Conservation (phyloP, 2,888 invertebrate genomes). For the Drosophila quinaria region DNA sequence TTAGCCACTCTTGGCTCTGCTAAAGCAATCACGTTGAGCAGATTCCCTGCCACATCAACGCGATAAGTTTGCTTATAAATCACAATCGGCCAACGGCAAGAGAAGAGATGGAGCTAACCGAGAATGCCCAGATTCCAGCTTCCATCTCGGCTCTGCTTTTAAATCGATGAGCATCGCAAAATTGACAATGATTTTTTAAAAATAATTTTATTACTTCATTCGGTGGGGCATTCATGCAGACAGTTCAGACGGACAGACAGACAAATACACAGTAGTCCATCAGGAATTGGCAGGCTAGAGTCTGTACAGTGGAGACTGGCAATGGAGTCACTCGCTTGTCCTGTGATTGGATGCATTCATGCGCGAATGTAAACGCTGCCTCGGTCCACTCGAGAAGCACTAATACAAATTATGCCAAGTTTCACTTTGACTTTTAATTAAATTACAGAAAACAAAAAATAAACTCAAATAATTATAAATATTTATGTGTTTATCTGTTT, state of each 20-base stretch:
- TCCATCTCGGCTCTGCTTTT: constrained; percentile 60
- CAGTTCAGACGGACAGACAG: constrained; percentile 28
- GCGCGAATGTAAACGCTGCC: constrained; percentile 72
- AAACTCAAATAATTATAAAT: constrained; percentile 47
- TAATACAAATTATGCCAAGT: constrained; percentile 62
- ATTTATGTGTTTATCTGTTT: constrained; percentile 28
- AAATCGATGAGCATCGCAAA: constrained; percentile 76
- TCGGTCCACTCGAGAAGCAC: constrained; percentile 68
- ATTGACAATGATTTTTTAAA: constrained; percentile 78
- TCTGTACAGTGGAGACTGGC: neutral
- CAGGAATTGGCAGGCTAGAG: constrained; percentile 41
- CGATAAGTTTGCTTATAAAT: constrained; percentile 79
- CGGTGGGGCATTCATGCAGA: constrained; percentile 66
- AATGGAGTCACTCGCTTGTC: constrained; percentile 7
- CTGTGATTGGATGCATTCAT: constrained; percentile 65
- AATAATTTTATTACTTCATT: constrained; percentile 80
- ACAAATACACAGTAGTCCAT: constrained; percentile 49
- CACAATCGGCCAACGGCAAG: constrained; percentile 57
- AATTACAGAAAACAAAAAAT: constrained; percentile 44
- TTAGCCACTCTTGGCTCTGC: neutral
- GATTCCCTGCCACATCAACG: constrained; percentile 55
- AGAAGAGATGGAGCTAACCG: constrained; percentile 26
- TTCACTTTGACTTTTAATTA: constrained; percentile 66
- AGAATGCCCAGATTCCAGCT: constrained; percentile 15
- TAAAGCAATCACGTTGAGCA: constrained; percentile 65